phyloP scores from a whole-genome alignment of 2,888 invertebrate species.

The Chironomus riparius region DNA sequence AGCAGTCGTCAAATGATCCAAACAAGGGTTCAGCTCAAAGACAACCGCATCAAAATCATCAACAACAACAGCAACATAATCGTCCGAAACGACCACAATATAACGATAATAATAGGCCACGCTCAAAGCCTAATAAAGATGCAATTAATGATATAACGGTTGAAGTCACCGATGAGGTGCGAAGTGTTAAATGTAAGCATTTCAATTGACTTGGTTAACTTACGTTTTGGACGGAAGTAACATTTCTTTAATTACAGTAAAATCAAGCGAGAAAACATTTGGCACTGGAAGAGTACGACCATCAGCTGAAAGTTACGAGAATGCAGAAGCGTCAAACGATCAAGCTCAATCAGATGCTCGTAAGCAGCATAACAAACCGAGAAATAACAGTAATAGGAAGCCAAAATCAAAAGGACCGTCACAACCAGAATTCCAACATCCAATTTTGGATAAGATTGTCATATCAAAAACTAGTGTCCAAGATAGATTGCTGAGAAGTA shows the following conservation, averaged over 20 bases:
- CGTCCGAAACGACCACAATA: conserved; percentile 5
- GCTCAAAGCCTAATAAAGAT: neutral
- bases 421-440: conserved; percentile 12
- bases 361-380: neutral
- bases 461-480: conserved; percentile 19
- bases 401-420: neutral
- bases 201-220: neutral
- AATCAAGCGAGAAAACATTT: neutral
- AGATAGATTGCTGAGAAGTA: neutral
- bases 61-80: too few relatives aligned
- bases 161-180: conserved; percentile 12
- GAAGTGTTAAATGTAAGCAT: conserved; percentile 23
- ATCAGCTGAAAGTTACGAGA: neutral
- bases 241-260: neutral
- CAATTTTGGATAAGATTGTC: conserved; percentile 20
- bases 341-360: neutral
- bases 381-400: neutral
- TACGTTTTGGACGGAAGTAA: neutral
- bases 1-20: neutral
- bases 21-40: neutral
- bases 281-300: conserved; percentile 12
- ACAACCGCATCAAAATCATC: neutral
- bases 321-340: neutral
- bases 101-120: neutral
- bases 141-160: conserved; percentile 12